These are phyloP conservation scores for Agelas oroides DNA, from an alignment of 37 sponge, comb jelly and placozoan species.

Conservation along the genomic window DNA sequence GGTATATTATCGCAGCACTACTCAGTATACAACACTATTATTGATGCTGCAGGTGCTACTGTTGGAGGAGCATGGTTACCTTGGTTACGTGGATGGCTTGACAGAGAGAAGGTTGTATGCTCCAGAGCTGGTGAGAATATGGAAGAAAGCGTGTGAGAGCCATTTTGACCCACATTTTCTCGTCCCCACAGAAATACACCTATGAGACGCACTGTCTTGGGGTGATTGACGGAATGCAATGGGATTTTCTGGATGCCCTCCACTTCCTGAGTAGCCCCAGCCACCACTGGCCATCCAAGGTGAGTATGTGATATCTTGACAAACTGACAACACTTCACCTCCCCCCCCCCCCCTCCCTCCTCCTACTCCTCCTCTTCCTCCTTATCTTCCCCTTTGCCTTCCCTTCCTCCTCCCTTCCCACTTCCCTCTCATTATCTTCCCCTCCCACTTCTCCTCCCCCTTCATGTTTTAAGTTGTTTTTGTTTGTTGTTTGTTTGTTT, in stretches of 20 bases:
- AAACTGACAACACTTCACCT: too few relatives aligned
- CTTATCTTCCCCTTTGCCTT: too few relatives aligned
- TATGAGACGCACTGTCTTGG: conserved; percentile 18
- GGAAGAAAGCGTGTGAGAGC: not conserved
- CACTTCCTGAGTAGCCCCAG: conserved; percentile 2
- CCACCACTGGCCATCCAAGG: conserved; percentile 1
- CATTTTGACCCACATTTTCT: too few relatives aligned
- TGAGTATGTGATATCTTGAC: too few relatives aligned
- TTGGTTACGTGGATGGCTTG: conserved; percentile 55
- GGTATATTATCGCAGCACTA: too few relatives aligned
- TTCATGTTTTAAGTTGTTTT: too few relatives aligned
- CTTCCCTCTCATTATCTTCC: too few relatives aligned
- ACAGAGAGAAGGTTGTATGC: conserved; percentile 32
- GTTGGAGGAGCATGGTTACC: conserved; percentile 47
- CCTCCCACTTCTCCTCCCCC: too few relatives aligned
- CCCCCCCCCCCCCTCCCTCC: too few relatives aligned
- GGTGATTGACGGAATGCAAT: conserved; percentile 16
- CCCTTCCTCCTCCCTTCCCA: too few relatives aligned
- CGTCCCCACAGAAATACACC: not conserved
- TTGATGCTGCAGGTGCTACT: conserved; percentile 17
- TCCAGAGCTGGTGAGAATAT: conserved; percentile 40
- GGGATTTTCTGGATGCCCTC: conserved; percentile 39
- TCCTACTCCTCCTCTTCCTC: too few relatives aligned
- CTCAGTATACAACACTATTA: not conserved
- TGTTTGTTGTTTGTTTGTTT: too few relatives aligned